phyloP scores from a whole-genome alignment of 2,888 invertebrate species.

The Portevinia maculata region DNA sequence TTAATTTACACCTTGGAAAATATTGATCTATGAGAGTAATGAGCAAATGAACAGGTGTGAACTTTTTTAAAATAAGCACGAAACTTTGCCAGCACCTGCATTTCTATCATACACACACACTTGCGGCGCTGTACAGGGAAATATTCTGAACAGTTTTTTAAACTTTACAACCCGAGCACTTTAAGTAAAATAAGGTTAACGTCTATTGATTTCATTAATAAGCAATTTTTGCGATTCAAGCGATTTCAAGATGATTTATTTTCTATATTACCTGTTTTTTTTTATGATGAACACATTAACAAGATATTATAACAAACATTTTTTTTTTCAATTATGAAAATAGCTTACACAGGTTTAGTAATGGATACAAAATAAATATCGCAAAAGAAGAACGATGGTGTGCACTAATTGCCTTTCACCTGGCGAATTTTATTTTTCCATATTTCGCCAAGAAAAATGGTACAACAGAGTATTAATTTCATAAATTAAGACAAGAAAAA shows the following conservation, averaged over 20 bases:
- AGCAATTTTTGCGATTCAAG: no score
- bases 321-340: slow-evolving; percentile 31
- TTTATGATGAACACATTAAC: neutral
- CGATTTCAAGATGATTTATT: no score
- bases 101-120: neutral
- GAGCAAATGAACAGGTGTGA: slow-evolving; percentile 10
- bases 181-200: no score
- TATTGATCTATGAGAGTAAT: slow-evolving; percentile 25
- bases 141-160: no score
- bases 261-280: no score
- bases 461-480: no score
- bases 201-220: no score
- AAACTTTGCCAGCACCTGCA: slow-evolving; percentile 11
- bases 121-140: no score
- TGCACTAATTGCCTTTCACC: slow-evolving; percentile 18
- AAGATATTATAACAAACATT: slow-evolving; percentile 27
- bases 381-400: slow-evolving; percentile 5
- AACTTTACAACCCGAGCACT: no score
- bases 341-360: slow-evolving; percentile 6
- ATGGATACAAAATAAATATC: slow-evolving; percentile 20
- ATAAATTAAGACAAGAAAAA: no score
- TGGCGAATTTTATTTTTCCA: neutral
- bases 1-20: slow-evolving; percentile 21
- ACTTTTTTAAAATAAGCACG: neutral
- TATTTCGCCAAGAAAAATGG: no score